phyloP scores from a whole-genome alignment of 1,140 invertebrate species.

The Pseudobourletiella spinata region DNA sequence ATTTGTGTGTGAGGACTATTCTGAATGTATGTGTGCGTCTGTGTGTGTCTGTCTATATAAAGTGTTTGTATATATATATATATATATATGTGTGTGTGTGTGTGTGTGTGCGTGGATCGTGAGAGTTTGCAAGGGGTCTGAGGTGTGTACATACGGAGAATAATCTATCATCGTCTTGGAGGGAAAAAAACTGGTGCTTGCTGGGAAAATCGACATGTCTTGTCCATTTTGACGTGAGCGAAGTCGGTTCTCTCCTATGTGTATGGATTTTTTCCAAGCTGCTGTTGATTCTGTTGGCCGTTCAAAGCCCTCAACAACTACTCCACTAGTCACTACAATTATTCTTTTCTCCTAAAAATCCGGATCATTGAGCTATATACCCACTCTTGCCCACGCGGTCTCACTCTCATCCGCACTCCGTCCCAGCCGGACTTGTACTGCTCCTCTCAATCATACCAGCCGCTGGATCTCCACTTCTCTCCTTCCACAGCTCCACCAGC shows the following conservation, averaged over 20 bases:
- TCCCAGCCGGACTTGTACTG: no score
- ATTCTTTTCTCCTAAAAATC: neutral
- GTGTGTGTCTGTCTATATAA: no score
- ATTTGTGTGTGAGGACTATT: no score
- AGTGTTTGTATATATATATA: no score
- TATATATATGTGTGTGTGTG: neutral
- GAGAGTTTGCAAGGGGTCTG: constrained; percentile 1
- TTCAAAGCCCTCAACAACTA: constrained; percentile 3
- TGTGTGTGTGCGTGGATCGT: neutral
- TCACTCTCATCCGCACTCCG: no score
- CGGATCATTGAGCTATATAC: neutral
- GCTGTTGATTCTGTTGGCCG: constrained; percentile 6
- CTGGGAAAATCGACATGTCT: constrained; percentile 35
- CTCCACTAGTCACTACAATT: neutral
- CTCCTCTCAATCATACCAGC: neutral
- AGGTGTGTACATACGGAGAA: constrained; percentile 12
- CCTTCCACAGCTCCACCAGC: neutral
- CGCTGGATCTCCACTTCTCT: neutral
- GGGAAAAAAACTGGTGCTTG: constrained; percentile 26
- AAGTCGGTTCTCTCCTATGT: constrained; percentile 10
- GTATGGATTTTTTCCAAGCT: constrained; percentile 12
- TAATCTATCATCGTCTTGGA: constrained; percentile 33
- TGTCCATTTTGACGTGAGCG: constrained; percentile 30
- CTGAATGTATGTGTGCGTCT: no score
- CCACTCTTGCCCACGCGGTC: no score